phyloP scores from a whole-genome alignment of 2,888 invertebrate genomes.

The Slavum lentiscoides region DNA sequence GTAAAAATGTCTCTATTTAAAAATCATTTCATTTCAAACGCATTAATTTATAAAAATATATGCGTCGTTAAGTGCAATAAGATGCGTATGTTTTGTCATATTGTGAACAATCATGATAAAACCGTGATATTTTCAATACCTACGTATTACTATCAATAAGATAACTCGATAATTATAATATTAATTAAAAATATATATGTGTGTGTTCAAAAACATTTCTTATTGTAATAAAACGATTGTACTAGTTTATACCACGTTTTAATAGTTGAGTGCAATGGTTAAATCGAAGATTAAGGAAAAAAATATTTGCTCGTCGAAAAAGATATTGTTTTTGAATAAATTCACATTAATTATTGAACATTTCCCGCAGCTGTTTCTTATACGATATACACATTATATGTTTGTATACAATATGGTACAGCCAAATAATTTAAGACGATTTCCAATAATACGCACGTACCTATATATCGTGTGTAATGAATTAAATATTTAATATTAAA shows the following conservation, averaged over 20 bases:
- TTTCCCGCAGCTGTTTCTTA: not conserved
- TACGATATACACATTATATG: too few relatives aligned
- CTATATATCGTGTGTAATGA: too few relatives aligned
- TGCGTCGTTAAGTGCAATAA: too few relatives aligned
- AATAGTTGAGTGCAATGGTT: not conserved
- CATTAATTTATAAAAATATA: too few relatives aligned
- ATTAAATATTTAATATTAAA: too few relatives aligned
- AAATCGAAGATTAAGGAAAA: not conserved
- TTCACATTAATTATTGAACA: conserved; percentile 17
- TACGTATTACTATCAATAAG: not conserved
- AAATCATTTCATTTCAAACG: too few relatives aligned
- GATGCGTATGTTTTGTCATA: too few relatives aligned
- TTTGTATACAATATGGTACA: not conserved
- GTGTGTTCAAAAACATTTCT: conserved; percentile 14
- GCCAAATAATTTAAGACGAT: too few relatives aligned
- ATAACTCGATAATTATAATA: not conserved
- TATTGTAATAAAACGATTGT: not conserved
- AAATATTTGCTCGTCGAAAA: conserved; percentile 5
- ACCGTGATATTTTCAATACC: not conserved
- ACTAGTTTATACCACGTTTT: conserved; percentile 22
- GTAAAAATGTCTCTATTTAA: too few relatives aligned
- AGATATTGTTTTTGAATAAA: conserved; percentile 35
- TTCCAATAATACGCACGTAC: too few relatives aligned
- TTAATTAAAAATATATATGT: not conserved
- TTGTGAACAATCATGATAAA: too few relatives aligned